Conservation (phyloP, 2,888 invertebrate genomes). For the Ommatoiulus sabulosus region DNA sequence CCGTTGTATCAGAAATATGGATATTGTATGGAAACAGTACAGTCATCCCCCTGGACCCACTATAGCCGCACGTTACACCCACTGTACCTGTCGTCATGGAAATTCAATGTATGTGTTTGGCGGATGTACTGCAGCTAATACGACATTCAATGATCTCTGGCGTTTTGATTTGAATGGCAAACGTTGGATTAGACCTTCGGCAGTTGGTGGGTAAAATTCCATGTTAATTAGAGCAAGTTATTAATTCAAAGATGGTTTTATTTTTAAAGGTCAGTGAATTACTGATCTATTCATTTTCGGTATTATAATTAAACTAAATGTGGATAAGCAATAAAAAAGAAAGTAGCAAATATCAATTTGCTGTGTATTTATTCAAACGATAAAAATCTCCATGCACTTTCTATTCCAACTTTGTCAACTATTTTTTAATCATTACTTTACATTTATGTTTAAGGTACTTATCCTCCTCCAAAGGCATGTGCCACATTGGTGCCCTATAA, state of each 20-base stretch:
- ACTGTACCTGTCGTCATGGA: conserved; percentile 78
- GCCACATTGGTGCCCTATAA: conserved; percentile 91
- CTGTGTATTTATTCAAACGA: too few relatives aligned
- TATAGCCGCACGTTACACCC: conserved; percentile 93
- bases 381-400: too few relatives aligned
- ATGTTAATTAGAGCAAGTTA: neutral
- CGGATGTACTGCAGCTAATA: conserved; percentile 92
- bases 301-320: too few relatives aligned
- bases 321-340: too few relatives aligned
- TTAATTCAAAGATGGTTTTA: neutral
- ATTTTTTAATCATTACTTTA: neutral
- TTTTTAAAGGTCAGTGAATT: neutral
- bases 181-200: conserved; percentile 85
- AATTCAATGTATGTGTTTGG: conserved; percentile 95
- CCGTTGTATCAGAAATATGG: conserved; percentile 81
- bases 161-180: conserved; percentile 86
- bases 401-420: too few relatives aligned
- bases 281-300: too few relatives aligned
- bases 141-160: conserved; percentile 98
- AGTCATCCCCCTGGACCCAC: conserved; percentile 74
- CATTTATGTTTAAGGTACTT: conserved; percentile 73
- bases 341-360: too few relatives aligned
- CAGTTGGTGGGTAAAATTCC: conserved; percentile 67
- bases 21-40: conserved; percentile 75
- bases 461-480: conserved; percentile 96